A percentile compares a stretch with the other conserved stretches of the same genome.
Conservation (phyloP, 2,888 invertebrate species). For the Diploptera punctata region DNA sequence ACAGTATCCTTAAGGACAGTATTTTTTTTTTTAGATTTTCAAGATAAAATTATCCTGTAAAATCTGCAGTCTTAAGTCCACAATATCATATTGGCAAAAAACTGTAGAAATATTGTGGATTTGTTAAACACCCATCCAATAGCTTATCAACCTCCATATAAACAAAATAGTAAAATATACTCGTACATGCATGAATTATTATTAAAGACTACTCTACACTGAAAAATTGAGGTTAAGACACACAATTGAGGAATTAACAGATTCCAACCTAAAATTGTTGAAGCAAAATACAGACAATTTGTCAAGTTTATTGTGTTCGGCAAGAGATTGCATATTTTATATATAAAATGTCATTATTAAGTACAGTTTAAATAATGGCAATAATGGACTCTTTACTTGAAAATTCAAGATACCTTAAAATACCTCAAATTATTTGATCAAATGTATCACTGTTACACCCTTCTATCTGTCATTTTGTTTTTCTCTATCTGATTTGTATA, state of each 20-base stretch:
- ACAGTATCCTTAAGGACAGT: conserved; percentile 3
- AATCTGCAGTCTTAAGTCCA: conserved; percentile 12
- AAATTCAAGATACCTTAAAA: no score
- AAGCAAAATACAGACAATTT: background rate
- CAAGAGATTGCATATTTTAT: background rate
- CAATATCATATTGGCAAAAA: background rate
- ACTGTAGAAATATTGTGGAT: background rate
- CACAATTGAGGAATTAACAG: conserved; percentile 4
- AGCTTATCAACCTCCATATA: background rate
- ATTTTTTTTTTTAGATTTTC: background rate
- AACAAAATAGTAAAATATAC: background rate
- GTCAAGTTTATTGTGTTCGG: background rate
- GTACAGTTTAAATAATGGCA: background rate
- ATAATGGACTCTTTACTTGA: background rate
- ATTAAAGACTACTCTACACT: background rate
- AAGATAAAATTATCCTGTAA: background rate
- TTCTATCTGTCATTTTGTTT: background rate
- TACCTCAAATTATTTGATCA: no score
- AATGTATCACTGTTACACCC: no score
- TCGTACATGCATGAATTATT: no score
- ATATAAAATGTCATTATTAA: background rate
- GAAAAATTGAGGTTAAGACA: background rate
- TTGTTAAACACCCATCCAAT: background rate
- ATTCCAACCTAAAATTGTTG: background rate
- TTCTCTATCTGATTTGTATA: background rate